Conservation (phyloP, 2,888 invertebrate genomes). For the Encarsia formosa region DNA sequence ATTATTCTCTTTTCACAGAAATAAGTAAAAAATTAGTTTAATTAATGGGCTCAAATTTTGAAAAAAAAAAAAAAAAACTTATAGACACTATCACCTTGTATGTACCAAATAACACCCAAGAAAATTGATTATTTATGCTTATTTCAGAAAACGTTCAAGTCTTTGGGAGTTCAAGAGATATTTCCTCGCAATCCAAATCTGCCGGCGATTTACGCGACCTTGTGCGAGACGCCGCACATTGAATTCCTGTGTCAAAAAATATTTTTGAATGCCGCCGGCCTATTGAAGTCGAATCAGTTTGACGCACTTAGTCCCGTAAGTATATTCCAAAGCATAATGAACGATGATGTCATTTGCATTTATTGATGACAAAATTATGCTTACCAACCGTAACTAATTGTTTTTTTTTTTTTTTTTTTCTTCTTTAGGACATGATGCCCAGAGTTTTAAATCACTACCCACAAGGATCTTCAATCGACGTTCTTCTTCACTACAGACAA, state of each 20-base stretch:
- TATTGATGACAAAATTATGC: conserved; percentile 1
- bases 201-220: conserved; percentile 28
- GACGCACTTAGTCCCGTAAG: conserved; percentile 28
- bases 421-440: conserved; percentile 32
- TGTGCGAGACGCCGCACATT: conserved; percentile 34
- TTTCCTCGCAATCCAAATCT: conserved; percentile 34
- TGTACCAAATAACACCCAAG: no score
- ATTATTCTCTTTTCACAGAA: no score
- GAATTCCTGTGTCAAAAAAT: conserved; percentile 34
- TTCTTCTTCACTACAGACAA: conserved; percentile 40
- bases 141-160: conserved; percentile 35
- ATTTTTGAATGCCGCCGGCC: conserved; percentile 32
- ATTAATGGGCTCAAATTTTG: no score
- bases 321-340: conserved; percentile 3
- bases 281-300: conserved; percentile 34
- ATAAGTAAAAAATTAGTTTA: no score
- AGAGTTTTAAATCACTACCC: conserved; percentile 38
- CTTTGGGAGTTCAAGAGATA: conserved; percentile 36
- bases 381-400: no score
- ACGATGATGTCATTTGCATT: not conserved
- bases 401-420: no score
- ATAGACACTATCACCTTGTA: no score
- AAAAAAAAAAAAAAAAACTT: no score
- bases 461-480: conserved; percentile 40
- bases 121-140: no score